Base-by-base conservation (phyloP, 2,888 invertebrate species). In the Drosophila phalerata region DNA sequence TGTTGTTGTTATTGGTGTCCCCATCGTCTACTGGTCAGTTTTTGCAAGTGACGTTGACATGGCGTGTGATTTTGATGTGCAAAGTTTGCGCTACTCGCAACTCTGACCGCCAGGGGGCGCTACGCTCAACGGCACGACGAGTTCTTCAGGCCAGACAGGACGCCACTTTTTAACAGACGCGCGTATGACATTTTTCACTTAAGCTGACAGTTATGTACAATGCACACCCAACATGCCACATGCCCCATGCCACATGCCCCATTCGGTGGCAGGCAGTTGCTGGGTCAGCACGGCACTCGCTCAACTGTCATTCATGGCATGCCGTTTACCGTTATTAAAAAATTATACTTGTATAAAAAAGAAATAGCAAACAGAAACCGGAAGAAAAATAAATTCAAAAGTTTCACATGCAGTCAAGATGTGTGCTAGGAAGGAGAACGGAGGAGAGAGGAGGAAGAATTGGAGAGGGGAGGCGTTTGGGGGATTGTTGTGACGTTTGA, bases 151-250 rank as follows among this genome's bases (percentile, higher is more conserved):
- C 53, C 64, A 55, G 70, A 70, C 63, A 58, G 57, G 47, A 53
- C 52, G 62, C 55, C 52, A 57, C 55, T 69, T 70, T 67, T 47
- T 52, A 58, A 62, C 75, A 77, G 81, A 80, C 81, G 79, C 77
- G 73, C 78, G 73, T 87, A 87, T 88, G 89, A 90, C 89, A 87
- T 87, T 90, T 90, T 90, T 90, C 84, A 90, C 90, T 90, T 87
- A 88, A 88, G 89, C 83, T 85, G 85, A 82, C 89, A 88, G 79
- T 72, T 81, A 89, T 87, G 87, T 89, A 76, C 84, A 71, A 74
- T 69, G 63, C 65, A 64, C 56, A 56, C 17, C 43, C 43, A 37
- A 11, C 19, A 56, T 30, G 40, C 8, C 28, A 32, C 37, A 10
- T 30, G 40, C 9, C 19, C 17, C 34, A 10, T 38, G 19, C 11